Evolutionary conservation across 1,140 invertebrate species (phyloP), one percentile per base, ranked within the genome.

Genomic region (Thaumetopoea pityocampa): DNA sequence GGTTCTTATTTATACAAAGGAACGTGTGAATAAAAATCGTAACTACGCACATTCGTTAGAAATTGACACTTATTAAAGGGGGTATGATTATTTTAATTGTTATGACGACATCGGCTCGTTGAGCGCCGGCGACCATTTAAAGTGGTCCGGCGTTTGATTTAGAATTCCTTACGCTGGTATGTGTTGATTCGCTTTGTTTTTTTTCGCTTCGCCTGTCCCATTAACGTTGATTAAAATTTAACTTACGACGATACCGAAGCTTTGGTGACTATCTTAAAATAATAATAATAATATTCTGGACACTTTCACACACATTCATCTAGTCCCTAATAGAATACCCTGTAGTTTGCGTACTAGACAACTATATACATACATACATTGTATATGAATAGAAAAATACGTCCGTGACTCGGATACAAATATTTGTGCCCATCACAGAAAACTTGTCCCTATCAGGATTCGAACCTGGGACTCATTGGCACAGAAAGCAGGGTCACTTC

Each of bases 71-170:
- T 83, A 80, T 79, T 83, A 81, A 77, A 54, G 66, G 67, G 68
- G 66, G 72, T 78, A 81, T 64, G 74, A 78, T 80, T 81, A 74
- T 82, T 81, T 83, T 83, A 83, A 83, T 83, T 83, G 77, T 71
- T 64, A 78, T 81, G 77, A 83, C 79, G 72, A 79, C 79, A 83
- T 78, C 67, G 49, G 70, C 76, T 72, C 71, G 71, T 79, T 77
- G 70, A 73, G 71, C 45, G 40, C 46, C 50, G 54, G 56, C 64
- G 61, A 55, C 64, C 70, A 70, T 65, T 64, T 61, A 35, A 55
- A 33, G 42, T 47, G 43, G 53, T 54, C 66, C 66, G 62, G 61
- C 69, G 67, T 74, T 70, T 83, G 72, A 73, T 79, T 83, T 73
- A 67, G 53, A 70, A 72, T 78, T 78, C 71, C 65, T 63, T 62